These are phyloP conservation scores for Antheraea assamensis DNA, from an alignment of 2,888 invertebrate species.

Conservation along the genomic window DNA sequence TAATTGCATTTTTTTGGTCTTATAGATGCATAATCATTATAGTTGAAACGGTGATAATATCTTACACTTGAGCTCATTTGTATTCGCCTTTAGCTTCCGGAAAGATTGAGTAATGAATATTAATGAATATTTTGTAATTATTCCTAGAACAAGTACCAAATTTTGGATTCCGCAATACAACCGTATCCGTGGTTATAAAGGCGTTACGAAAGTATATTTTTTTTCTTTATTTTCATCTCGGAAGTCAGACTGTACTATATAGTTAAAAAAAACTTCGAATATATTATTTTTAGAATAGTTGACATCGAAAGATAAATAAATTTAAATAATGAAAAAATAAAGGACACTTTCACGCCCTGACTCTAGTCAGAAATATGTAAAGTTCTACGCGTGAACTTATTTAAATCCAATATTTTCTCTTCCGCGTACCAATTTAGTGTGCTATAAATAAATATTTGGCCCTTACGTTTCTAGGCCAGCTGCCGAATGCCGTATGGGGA, in stretches of 20 bases:
- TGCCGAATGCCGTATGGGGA: slow-evolving; percentile 35
- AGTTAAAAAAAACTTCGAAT: too few species aligned
- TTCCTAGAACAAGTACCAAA: background rate
- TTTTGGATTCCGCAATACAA: background rate
- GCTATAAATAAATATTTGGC: slow-evolving; percentile 22
- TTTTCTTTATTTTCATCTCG: too few species aligned
- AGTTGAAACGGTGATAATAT: background rate
- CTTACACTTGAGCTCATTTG: background rate
- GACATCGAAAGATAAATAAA: background rate
- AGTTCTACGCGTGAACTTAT: background rate
- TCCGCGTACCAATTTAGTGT: slow-evolving; percentile 23
- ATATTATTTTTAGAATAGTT: too few species aligned
- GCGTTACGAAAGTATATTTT: too few species aligned
- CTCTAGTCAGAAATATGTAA: background rate
- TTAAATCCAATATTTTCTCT: slow-evolving; percentile 13
- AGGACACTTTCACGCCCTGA: background rate
- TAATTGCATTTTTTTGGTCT: too few species aligned
- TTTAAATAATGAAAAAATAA: background rate
- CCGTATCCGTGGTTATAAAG: background rate
- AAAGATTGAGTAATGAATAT: background rate
- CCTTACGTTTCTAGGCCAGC: slow-evolving; percentile 41
- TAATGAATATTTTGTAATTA: too few species aligned
- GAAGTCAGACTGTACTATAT: too few species aligned
- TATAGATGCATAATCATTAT: background rate
- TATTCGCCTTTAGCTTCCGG: background rate